Conservation (phyloP, 2,797 vertebrate species). For the Melanitta fusca region DNA sequence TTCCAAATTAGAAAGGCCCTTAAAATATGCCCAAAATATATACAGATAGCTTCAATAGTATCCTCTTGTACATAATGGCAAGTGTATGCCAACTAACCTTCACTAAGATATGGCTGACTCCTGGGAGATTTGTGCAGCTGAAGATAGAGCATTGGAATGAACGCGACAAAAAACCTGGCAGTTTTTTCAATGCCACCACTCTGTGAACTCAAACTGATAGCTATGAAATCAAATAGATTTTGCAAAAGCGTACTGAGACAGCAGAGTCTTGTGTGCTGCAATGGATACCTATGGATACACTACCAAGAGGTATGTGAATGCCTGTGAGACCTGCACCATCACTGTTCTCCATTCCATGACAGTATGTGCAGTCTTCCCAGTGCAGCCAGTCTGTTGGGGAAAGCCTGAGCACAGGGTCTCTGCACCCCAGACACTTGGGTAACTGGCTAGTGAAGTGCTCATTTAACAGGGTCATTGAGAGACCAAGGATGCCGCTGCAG, state of each 20-base stretch:
- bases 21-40: not conserved
- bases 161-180: constrained; percentile 26
- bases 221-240: not conserved
- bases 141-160: not conserved
- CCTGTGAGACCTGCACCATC: not conserved
- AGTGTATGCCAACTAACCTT: not conserved
- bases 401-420: not conserved
- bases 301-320: not conserved
- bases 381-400: not conserved
- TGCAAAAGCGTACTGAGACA: not conserved
- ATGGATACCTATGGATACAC: not conserved
- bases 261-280: not conserved
- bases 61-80: not conserved
- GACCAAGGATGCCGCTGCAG: not conserved
- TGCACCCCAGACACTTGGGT: not conserved
- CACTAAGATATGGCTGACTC: not conserved
- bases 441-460: not conserved
- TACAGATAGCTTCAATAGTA: not conserved
- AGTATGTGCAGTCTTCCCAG: not conserved
- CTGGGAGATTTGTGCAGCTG: not conserved
- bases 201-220: not conserved
- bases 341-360: not conserved
- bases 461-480: not conserved
- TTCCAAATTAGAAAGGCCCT: not conserved
- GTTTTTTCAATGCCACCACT: not conserved